Evolutionary conservation across 2,888 invertebrate species (phyloP), one percentile per base, ranked within the genome.

Genomic region (Tanypteryx hageni): DNA sequence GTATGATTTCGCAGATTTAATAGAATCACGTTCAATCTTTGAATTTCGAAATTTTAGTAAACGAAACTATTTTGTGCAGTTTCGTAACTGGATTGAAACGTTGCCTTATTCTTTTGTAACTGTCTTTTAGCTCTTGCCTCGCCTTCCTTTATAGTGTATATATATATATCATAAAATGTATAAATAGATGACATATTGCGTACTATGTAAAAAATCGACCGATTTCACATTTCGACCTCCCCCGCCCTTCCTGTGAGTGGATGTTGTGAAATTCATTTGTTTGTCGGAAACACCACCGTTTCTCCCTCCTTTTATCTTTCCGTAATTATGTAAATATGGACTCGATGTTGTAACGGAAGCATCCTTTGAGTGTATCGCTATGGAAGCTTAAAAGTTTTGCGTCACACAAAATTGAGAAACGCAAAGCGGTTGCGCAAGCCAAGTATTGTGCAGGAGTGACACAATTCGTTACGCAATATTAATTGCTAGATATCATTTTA

Each of bases 401-500:
- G 76, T 76, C 76, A 76, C 68, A 68, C 76, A 27, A 76, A 76
- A 76, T 76, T 76, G 76, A 76, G 76, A 76, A 76, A 76, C 76
- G 22, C 76, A 13, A 44, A 44, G 11, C 76, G 76, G 22, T 76
- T 76, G 76, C 76, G 76, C 27, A 76, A 76, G 22, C 22, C 3
- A 0, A 27, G 76, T 14, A 76, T 76, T 76, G 76, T 76, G 76
- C 76, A 76, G 8, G 76, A 0, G 76, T 76, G 76, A 76, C 76
- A 76, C 76, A 76, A 76, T 76, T 76, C 76, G 18, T 76, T 76
- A 22, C 76, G 76, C 76, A 22, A 76, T 76, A 76, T 76, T 76
- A 76, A 76, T 76, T 76, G 76, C 76, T 76, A 27, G 76, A 76
- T 76, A 76, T 76, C 76, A 76, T 76, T 76, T 76, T 76, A 76